Conservation (phyloP, 1,140 invertebrate genomes). For the Linepithema humile region DNA sequence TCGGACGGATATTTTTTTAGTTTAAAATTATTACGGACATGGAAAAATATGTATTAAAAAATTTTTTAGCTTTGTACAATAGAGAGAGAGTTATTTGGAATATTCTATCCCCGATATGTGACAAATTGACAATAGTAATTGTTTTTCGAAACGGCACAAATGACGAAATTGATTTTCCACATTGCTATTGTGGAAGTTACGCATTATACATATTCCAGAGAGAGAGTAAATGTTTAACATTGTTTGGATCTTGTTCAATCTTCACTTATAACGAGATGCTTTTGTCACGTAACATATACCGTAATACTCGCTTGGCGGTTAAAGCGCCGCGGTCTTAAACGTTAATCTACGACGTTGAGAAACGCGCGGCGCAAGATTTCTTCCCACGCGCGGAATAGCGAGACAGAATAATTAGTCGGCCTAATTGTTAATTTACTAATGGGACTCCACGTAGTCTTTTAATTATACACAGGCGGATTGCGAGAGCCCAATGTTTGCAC, state of each 20-base stretch:
- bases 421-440: constrained; percentile 70
- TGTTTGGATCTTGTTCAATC: neutral
- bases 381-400: constrained; percentile 6
- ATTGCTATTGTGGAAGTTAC: too few relatives aligned
- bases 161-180: too few relatives aligned
- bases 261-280: neutral
- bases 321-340: neutral
- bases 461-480: constrained; percentile 47
- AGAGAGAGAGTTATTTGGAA: too few relatives aligned
- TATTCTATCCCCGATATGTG: too few relatives aligned
- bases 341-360: neutral
- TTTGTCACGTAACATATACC: constrained; percentile 9
- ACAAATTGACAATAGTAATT: too few relatives aligned
- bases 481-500: neutral
- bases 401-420: constrained; percentile 54
- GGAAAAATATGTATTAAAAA: too few relatives aligned
- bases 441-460: constrained; percentile 31
- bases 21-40: constrained; percentile 4
- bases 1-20: neutral
- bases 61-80: too few relatives aligned
- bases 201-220: neutral
- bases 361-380: constrained; percentile 2
- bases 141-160: too few relatives aligned
- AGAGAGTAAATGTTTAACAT: neutral
- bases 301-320: neutral